phyloP scores from a whole-genome alignment of 2,888 invertebrate genomes.

The Buathra laborator region DNA sequence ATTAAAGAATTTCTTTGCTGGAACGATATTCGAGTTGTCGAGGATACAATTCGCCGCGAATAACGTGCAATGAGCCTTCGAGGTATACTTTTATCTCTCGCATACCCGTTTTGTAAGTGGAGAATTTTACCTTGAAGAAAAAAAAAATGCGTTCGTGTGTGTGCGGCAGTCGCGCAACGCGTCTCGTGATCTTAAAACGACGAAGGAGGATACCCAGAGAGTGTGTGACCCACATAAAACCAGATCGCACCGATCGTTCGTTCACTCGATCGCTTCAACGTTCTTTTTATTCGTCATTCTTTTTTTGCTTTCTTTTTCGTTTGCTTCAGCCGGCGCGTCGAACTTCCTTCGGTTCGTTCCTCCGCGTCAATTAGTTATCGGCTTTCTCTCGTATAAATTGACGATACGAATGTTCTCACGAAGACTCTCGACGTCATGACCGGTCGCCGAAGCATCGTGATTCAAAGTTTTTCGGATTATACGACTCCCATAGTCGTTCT shows the following conservation, averaged over 20 bases:
- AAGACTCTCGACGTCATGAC: conserved; percentile 27
- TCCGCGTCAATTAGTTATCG: conserved; percentile 57
- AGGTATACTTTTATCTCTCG: not conserved
- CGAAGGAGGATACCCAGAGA: conserved; percentile 33
- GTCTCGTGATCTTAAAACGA: conserved; percentile 42
- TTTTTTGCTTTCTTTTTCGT: conserved; percentile 29
- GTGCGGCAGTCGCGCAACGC: too few relatives aligned
- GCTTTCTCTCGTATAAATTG: conserved; percentile 59
- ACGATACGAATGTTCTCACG: conserved; percentile 16
- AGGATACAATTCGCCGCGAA: not conserved
- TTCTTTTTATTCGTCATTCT: conserved; percentile 3
- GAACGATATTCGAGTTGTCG: not conserved
- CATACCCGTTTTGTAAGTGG: conserved; percentile 12
- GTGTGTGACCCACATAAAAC: conserved; percentile 70
- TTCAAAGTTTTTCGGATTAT: not conserved
- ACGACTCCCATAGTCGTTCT: not conserved
- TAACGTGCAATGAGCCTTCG: not conserved
- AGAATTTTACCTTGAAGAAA: conserved; percentile 6
- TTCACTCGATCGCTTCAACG: conserved; percentile 24
- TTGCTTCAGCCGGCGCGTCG: not conserved
- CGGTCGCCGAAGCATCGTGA: not conserved
- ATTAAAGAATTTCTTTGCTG: conserved; percentile 12
- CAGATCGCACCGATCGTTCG: conserved; percentile 61
- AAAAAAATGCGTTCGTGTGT: not conserved
- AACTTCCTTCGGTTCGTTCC: conserved; percentile 48